phyloP scores from a whole-genome alignment of 2,113 vertebrate genomes.

The Oophaga pumilio region DNA sequence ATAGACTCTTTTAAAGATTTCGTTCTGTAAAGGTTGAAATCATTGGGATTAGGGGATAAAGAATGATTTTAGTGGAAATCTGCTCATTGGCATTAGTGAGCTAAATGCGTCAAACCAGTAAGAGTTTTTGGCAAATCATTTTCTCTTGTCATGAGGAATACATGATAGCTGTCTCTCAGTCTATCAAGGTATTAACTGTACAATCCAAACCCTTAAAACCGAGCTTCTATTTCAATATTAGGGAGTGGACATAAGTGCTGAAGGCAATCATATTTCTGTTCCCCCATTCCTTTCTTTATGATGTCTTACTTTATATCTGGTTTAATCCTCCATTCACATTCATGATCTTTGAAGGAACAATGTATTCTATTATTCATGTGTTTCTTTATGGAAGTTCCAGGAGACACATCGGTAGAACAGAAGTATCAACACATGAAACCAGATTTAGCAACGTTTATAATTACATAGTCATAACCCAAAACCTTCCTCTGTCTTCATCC shows the following conservation, averaged over 20 bases:
- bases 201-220: constrained; percentile 21
- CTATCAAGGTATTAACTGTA: constrained; percentile 32
- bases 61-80: constrained; percentile 32
- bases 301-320: constrained; percentile 34
- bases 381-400: neutral
- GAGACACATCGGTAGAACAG: neutral
- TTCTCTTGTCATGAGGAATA: constrained; percentile 17
- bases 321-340: constrained; percentile 23
- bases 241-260: constrained; percentile 36
- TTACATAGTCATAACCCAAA: neutral
- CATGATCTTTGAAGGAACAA: neutral
- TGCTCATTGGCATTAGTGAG: constrained; percentile 38
- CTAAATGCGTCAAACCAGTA: constrained; percentile 29
- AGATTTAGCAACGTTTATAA: neutral
- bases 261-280: constrained; percentile 23
- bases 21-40: constrained; percentile 31
- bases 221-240: constrained; percentile 25
- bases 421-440: neutral
- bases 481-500: neutral
- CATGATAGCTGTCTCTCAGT: constrained; percentile 35
- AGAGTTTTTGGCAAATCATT: constrained; percentile 21
- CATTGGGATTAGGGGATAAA: constrained; percentile 46
- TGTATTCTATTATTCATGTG: constrained; percentile 21
- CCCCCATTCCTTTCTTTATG: constrained; percentile 11
- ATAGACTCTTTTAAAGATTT: constrained; percentile 29